Percentiles rank a stretch among this genome's conserved stretches.
Evolutionary conservation across 2,113 vertebrate species (phyloP).

Genomic region (Coryphaenoides rupestris): DNA sequence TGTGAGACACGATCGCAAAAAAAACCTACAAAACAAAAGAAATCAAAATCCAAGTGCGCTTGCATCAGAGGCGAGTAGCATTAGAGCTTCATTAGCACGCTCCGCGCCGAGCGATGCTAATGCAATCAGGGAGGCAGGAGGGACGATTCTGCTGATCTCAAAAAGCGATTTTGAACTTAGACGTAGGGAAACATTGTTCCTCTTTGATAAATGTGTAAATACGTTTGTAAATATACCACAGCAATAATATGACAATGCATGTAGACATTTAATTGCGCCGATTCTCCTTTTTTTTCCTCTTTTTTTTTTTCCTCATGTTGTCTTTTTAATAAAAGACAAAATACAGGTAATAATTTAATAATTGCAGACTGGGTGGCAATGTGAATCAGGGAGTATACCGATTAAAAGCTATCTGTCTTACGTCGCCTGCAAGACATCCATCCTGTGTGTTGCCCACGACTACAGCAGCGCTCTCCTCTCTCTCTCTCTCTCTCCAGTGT

Average conservation of each 20-base stretch:
- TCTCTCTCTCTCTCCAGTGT: constrained; percentile 65
- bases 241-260: constrained; percentile 83
- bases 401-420: constrained; percentile 72
- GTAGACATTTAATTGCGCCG: constrained; percentile 70
- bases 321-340: constrained; percentile 60
- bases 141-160: constrained; percentile 3
- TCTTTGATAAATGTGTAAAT: constrained; percentile 78
- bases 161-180: constrained; percentile 22
- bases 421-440: constrained; percentile 63
- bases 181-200: constrained; percentile 71
- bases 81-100: constrained; percentile 17
- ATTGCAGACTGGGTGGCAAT: constrained; percentile 71
- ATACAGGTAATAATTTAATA: constrained; percentile 73
- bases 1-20: constrained; percentile 6
- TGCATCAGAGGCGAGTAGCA: constrained; percentile 10
- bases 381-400: constrained; percentile 77
- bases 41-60: not conserved
- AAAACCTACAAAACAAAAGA: constrained; percentile 3
- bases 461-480: constrained; percentile 70
- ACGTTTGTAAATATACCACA: constrained; percentile 78
- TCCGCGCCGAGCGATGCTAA: constrained; percentile 21
- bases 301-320: constrained; percentile 69
- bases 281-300: constrained; percentile 54
- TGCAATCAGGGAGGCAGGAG: constrained; percentile 30
- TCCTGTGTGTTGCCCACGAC: constrained; percentile 74